Evolutionary conservation across 2,113 vertebrate genomes (phyloP).

Genomic region (Brachyistius frenatus): DNA sequence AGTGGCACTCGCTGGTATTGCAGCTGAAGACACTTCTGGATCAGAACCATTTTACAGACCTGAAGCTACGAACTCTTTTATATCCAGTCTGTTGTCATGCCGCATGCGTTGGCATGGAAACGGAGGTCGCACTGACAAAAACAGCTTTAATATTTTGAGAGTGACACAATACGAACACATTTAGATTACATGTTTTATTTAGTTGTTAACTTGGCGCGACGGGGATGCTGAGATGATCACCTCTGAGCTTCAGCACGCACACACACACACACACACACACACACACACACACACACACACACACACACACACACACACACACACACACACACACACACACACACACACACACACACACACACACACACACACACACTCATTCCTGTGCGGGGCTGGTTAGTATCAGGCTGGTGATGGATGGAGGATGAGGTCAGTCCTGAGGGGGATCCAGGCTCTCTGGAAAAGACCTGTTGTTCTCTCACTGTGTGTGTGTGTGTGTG

Average conservation of each 20-base stretch:
- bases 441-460: conserved; percentile 66
- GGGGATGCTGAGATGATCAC: neutral
- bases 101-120: no score
- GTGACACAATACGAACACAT: neutral
- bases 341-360: conserved; percentile 23
- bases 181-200: neutral
- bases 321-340: conserved; percentile 12
- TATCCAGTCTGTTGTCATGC: no score
- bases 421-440: conserved; percentile 68
- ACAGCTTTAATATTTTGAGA: conserved; percentile 22
- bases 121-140: no score
- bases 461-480: conserved; percentile 62
- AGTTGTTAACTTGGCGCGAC: neutral
- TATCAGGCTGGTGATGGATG: conserved; percentile 52
- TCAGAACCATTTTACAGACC: no score
- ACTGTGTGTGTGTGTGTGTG: neutral
- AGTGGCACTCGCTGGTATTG: no score
- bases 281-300: conserved; percentile 27
- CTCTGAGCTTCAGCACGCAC: neutral
- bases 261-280: conserved; percentile 16
- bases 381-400: conserved; percentile 30
- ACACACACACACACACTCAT: conserved; percentile 15
- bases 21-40: no score
- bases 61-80: no score
- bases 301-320: conserved; percentile 16